phyloP scores from a whole-genome alignment of 2,113 vertebrate genomes.

The Malaclemys terrapin region DNA sequence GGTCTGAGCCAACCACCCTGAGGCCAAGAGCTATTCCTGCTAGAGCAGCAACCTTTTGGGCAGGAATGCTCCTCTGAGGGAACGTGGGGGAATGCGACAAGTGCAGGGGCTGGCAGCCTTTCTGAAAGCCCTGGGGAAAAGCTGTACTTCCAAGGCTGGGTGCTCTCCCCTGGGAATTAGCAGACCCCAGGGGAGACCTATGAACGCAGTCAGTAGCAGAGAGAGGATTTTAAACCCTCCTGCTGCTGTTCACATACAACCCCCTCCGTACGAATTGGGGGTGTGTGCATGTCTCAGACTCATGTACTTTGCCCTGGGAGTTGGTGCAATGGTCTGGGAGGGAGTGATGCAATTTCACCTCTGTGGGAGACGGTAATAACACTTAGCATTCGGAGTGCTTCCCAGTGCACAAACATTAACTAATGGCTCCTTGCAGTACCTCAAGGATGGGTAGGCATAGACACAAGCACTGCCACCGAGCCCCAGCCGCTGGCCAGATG shows the following conservation, averaged over 20 bases:
- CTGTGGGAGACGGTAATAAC: rapidly evolving
- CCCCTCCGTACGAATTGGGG: rapidly evolving
- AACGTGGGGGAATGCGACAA: background rate
- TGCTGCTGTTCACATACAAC: rapidly evolving
- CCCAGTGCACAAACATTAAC: background rate
- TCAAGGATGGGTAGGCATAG: background rate
- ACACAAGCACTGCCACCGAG: background rate
- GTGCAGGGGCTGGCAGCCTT: background rate
- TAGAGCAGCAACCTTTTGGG: background rate
- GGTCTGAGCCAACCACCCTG: background rate
- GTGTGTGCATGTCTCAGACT: background rate
- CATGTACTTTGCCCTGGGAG: background rate
- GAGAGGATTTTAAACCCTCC: background rate
- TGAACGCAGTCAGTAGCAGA: background rate
- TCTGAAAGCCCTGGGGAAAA: background rate
- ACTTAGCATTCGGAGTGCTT: rapidly evolving
- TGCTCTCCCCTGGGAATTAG: background rate
- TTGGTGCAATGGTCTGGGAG: background rate
- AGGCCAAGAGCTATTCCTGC: background rate
- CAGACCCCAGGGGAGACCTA: background rate
- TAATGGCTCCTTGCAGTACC: background rate
- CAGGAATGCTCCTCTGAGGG: background rate
- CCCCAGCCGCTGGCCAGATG: background rate
- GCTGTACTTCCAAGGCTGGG: background rate
- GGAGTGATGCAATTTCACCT: rapidly evolving